Percentiles rank a stretch among this genome's conserved stretches.
Conservation (phyloP, 2,797 vertebrate species). For the Yasuhikotakia modesta region DNA sequence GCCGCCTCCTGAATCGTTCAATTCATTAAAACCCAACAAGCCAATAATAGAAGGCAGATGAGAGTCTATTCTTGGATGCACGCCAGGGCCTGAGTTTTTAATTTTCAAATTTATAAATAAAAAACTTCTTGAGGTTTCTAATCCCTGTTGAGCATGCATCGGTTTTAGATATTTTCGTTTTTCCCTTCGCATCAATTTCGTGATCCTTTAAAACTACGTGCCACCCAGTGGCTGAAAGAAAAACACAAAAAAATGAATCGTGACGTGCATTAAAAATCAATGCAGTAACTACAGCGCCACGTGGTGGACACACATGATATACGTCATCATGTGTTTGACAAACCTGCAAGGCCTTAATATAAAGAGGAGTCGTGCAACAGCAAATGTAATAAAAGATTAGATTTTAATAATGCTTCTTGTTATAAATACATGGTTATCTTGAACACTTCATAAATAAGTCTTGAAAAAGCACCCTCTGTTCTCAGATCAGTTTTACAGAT, state of each 20-base stretch:
- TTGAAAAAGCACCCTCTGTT: conserved; percentile 58
- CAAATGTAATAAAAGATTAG: conserved; percentile 58
- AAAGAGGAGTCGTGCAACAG: conserved; percentile 14
- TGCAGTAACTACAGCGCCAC: neutral
- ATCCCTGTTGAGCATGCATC: neutral
- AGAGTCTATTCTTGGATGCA: conserved; percentile 41
- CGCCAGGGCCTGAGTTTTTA: conserved; percentile 31
- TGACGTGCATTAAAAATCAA: neutral
- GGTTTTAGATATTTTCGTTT: conserved; percentile 14
- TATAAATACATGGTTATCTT: conserved; percentile 66
- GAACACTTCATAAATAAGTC: conserved; percentile 62
- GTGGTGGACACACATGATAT: neutral
- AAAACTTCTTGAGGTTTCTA: conserved; percentile 13
- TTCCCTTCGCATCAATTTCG: neutral
- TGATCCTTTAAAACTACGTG: conserved; percentile 4
- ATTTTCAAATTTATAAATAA: conserved; percentile 49
- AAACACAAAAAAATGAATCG: conserved; percentile 3
- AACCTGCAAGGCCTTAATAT: neutral
- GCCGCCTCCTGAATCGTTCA: conserved; percentile 41
- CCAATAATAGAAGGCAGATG: conserved; percentile 52
- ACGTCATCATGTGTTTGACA: neutral
- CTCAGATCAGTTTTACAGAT: conserved; percentile 59
- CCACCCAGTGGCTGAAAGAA: conserved; percentile 41
- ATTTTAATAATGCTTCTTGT: conserved; percentile 60
- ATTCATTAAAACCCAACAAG: conserved; percentile 54